A percentile compares a stretch with the other conserved stretches of the same genome.
Evolutionary conservation across 2,888 invertebrate genomes (phyloP).

Genomic region (Acronicta aceris): DNA sequence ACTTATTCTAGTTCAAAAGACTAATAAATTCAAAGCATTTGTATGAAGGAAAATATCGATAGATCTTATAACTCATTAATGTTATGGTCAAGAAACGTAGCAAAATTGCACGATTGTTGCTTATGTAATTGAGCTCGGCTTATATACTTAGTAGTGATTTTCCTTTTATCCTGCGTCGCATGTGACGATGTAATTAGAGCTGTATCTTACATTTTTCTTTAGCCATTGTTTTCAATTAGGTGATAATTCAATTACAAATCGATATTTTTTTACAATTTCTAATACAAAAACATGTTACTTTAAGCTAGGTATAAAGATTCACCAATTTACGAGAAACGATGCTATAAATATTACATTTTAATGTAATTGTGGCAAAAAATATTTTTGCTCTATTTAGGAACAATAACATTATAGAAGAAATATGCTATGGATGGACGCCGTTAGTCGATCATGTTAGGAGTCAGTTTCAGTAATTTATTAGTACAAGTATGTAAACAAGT

Average conservation of each 20-base stretch:
- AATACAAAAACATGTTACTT: conserved; percentile 16
- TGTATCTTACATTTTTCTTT: conserved; percentile 44
- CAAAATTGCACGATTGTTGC: conserved; percentile 29
- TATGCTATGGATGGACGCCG: too few species aligned
- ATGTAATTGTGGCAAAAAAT: too few species aligned
- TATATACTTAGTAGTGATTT: conserved; percentile 41
- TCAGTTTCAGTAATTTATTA: too few species aligned
- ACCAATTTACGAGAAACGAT: too few species aligned
- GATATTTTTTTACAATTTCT: conserved; percentile 33
- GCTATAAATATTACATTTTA: too few species aligned
- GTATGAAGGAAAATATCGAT: conserved; percentile 23
- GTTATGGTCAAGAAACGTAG: conserved; percentile 24
- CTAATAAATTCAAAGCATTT: background rate
- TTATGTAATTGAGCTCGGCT: conserved; percentile 43
- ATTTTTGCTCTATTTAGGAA: too few species aligned
- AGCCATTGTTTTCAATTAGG: conserved; percentile 57
- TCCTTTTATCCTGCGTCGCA: conserved; percentile 50
- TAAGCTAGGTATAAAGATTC: too few species aligned
- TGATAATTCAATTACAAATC: conserved; percentile 57
- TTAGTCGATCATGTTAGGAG: too few species aligned
- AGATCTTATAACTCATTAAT: conserved; percentile 16
- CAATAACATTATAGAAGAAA: too few species aligned
- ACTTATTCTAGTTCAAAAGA: background rate
- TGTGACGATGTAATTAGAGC: conserved; percentile 50
- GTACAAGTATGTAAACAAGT: too few species aligned